These are phyloP conservation scores for Scaptodrosophila lebanonensis DNA, from an alignment of 1,140 invertebrate species.

Conservation along the genomic window DNA sequence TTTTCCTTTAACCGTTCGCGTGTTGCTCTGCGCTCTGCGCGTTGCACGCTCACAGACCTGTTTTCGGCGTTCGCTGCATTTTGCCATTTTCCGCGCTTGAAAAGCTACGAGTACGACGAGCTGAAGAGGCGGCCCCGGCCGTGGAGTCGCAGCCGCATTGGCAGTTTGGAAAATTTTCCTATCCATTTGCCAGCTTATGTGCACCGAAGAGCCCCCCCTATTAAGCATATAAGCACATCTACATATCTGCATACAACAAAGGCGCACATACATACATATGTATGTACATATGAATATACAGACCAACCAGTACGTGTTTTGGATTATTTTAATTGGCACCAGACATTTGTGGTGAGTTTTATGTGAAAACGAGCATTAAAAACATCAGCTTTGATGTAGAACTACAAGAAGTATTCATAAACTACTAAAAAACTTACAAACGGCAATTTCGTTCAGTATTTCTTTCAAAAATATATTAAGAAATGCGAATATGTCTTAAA, in stretches of 20 bases:
- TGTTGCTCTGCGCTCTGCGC: not conserved
- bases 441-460: too few relatives aligned
- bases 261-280: too few relatives aligned
- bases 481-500: too few relatives aligned
- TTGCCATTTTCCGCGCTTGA: slow-evolving; percentile 71
- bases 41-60: slow-evolving; percentile 41
- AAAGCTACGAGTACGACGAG: slow-evolving; percentile 19
- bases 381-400: too few relatives aligned
- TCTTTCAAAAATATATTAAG: too few relatives aligned
- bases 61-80: slow-evolving; percentile 64
- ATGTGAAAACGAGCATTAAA: slow-evolving; percentile 28
- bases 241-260: slow-evolving; percentile 23
- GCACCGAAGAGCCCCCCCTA: slow-evolving; percentile 9
- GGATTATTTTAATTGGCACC: slow-evolving; percentile 57
- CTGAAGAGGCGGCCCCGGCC: not conserved
- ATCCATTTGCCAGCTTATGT: not conserved
- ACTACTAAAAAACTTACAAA: too few relatives aligned
- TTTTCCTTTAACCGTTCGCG: not conserved
- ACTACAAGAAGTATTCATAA: slow-evolving; percentile 1
- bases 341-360: slow-evolving; percentile 12
- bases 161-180: slow-evolving; percentile 31
- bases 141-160: slow-evolving; percentile 22
- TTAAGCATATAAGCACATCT: slow-evolving; percentile 30
- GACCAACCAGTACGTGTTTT: slow-evolving; percentile 54
- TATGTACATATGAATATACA: too few relatives aligned